Conservation (phyloP, 2,113 vertebrate genomes). For the Pongo pygmaeus region DNA sequence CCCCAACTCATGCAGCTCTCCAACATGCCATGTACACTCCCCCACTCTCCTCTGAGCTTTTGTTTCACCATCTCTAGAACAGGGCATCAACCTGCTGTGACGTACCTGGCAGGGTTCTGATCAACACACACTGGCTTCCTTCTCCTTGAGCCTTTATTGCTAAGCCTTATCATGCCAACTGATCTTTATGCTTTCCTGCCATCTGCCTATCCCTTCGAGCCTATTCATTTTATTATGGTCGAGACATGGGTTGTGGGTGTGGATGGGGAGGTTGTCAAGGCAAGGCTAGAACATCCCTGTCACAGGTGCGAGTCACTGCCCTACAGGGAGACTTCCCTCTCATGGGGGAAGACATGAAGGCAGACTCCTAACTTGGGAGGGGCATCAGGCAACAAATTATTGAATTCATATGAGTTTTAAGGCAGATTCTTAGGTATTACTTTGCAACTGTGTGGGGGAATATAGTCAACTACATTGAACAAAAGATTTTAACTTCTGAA, state of each 20-base stretch:
- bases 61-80: not conserved
- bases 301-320: not conserved
- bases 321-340: not conserved
- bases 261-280: not conserved
- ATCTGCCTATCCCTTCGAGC: not conserved
- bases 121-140: not conserved
- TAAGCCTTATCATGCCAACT: not conserved
- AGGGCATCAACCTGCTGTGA: not conserved
- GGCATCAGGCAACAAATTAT: not conserved
- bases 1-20: not conserved
- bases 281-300: not conserved
- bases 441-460: not conserved
- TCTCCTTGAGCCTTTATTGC: not conserved
- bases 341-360: not conserved
- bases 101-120: not conserved
- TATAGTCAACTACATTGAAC: not conserved
- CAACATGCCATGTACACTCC: too few species aligned
- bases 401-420: not conserved
- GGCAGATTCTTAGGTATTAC: not conserved
- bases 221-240: not conserved
- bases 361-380: not conserved
- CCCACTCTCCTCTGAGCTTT: not conserved
- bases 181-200: not conserved
- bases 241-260: not conserved
- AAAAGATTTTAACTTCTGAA: constrained; percentile 25